Evolutionary conservation across 2,797 vertebrate genomes (phyloP), one percentile per base, ranked within the genome.

Genomic region (Glossophaga mutica): DNA sequence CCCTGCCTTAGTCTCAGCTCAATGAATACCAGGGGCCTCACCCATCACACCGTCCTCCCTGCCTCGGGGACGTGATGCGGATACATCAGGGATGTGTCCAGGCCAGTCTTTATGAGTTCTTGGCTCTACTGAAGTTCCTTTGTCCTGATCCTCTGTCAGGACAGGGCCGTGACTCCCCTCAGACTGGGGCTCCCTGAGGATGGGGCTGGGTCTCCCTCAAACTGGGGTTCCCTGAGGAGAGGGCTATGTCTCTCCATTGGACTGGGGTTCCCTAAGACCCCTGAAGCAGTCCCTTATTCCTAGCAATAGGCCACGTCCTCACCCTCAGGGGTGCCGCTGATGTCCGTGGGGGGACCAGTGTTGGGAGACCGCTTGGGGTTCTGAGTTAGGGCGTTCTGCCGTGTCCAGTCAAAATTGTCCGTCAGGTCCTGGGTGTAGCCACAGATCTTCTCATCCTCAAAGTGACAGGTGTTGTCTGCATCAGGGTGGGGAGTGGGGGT

Each of bases 361-460:
- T 99, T 99, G 73, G 99, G 98, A 0, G 99, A 99, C 77, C 99
- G 99, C 95, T 99, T 99, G 44, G 99, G 99, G 97, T 99, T 99
- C 98, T 99, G 99, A 1, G 99, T 99, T 94, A 99, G 97, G 79
- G 99, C 99, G 0, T 99, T 99, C 98, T 99, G 99, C 89, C 99
- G 99, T 0, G 99, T 99, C 99, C 99, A 99, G 97, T 99, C 99
- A 50, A 99, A 99, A 78, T 99, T 98, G 96, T 99, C 99, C 21
- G 98, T 98, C 70, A 99, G 99, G 97, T 99, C 99, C 98, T 99
- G 99, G 94, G 99, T 98, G 94, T 99, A 99, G 86, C 99, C 99
- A 1, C 99, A 99, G 92, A 99, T 99, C 93, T 99, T 98, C 81
- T 99, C 99, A 0, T 99, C 99, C 97, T 99, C 99, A 65, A 99